A percentile compares a stretch with the other conserved stretches of the same genome.
Evolutionary conservation across 2,113 vertebrate species (phyloP).

Genomic region (Atherinomorus stipes): DNA sequence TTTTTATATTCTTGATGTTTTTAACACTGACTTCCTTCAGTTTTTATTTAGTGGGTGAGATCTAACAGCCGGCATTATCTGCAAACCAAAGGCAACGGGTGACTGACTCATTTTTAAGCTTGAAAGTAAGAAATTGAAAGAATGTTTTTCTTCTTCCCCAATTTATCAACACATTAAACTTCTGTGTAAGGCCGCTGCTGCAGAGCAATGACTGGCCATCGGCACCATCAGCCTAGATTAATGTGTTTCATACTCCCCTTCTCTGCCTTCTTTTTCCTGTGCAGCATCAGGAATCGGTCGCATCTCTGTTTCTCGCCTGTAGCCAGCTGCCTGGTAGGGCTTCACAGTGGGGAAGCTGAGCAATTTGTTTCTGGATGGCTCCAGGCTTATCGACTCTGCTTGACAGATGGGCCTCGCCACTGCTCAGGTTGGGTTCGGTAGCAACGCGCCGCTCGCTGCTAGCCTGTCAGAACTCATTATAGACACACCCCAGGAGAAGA

Average conservation of each 20-base stretch:
- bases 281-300: slow-evolving; percentile 48
- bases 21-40: slow-evolving; percentile 9
- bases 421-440: slow-evolving; percentile 70
- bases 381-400: slow-evolving; percentile 72
- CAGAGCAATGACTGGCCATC: slow-evolving; percentile 48
- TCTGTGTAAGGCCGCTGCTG: slow-evolving; percentile 43
- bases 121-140: slow-evolving; percentile 15
- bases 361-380: slow-evolving; percentile 80
- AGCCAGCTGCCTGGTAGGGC: slow-evolving; percentile 49
- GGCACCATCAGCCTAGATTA: slow-evolving; percentile 65
- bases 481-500: slow-evolving; percentile 59
- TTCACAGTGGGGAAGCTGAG: slow-evolving; percentile 66
- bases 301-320: slow-evolving; percentile 42
- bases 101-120: slow-evolving; percentile 41
- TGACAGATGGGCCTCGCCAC: slow-evolving; percentile 78
- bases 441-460: slow-evolving; percentile 49
- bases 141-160: not conserved
- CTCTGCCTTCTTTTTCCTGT: slow-evolving; percentile 24
- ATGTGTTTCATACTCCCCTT: slow-evolving; percentile 59
- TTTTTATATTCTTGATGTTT: slow-evolving; percentile 3
- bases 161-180: slow-evolving; percentile 13
- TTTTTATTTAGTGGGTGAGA: slow-evolving; percentile 10
- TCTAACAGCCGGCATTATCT: slow-evolving; percentile 39
- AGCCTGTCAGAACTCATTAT: slow-evolving; percentile 80
- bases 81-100: slow-evolving; percentile 25